Evolutionary conservation across 2,797 vertebrate species (phyloP), one percentile per base, ranked within the genome.

Genomic region (Chanos chanos): DNA sequence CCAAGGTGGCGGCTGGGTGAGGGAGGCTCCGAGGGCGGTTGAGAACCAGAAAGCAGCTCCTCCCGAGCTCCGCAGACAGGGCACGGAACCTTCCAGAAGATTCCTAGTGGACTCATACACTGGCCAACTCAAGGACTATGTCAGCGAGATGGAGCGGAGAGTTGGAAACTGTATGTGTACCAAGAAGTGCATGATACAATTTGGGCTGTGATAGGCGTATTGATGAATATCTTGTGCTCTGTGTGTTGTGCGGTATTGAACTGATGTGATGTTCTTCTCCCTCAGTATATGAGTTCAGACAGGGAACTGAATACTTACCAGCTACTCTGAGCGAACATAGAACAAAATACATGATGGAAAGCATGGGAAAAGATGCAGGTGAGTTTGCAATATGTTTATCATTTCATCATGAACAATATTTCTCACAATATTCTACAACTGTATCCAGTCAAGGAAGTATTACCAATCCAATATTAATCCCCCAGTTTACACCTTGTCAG

Each of bases 341-440:
- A 18, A 70, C 61, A 5, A 56, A 61, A 4, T 19, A 22, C 31
- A 27, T 44, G 9, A 24, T 37, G n/a, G 5, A n/a, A 47, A 4
- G 24, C 15, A 9, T 15, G 52, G 7, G 77, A 71, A 31, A 66
- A 80, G 66, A 74, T 76, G 73, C 19, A 68, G 10, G 73, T 75
- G 18, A 61, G 51, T 45, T 7, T 13, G 12, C 33, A 1, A 5
- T 61, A 71, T 36, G 2, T 4, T 2, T 12, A 19, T 40, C 43
- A 16, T n/a, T n/a, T n/a, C n/a, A n/a, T n/a, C n/a, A n/a, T n/a
- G n/a, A n/a, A n/a, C n/a, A n/a, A n/a, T n/a, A n/a, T n/a, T n/a
- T n/a, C n/a, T n/a, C n/a, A n/a, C n/a, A n/a, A n/a, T n/a, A n/a
- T n/a, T n/a, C n/a, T n/a, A n/a, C n/a, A n/a, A 27, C 28, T 7